phyloP scores from a whole-genome alignment of 2,888 invertebrate species.

The Julus scandinavius region DNA sequence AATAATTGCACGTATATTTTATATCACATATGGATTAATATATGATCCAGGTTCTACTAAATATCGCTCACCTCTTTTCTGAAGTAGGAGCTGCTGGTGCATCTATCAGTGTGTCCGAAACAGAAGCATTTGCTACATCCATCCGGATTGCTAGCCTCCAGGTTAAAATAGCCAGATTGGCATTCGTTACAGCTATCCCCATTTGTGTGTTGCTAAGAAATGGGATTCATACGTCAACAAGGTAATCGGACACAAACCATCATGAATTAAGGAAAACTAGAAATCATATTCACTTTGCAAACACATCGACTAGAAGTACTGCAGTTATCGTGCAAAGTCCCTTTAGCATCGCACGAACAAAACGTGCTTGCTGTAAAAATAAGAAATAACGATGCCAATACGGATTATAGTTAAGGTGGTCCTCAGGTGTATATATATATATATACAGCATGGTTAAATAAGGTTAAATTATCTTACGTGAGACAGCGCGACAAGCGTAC shows the following conservation, averaged over 20 bases:
- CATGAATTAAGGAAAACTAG: background rate
- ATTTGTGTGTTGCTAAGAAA: conserved; percentile 71
- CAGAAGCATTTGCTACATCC: conserved; percentile 92
- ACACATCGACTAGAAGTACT: background rate
- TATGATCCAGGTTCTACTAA: too few relatives aligned
- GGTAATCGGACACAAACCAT: background rate
- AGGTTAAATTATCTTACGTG: too few relatives aligned
- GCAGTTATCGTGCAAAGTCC: conserved; percentile 60
- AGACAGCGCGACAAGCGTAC: conserved; percentile 70
- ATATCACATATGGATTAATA: too few relatives aligned
- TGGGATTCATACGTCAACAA: background rate
- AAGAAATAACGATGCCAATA: too few relatives aligned
- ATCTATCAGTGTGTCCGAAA: conserved; percentile 80
- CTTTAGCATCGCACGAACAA: conserved; percentile 64
- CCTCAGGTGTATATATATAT: too few relatives aligned
- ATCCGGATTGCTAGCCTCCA: conserved; percentile 75
- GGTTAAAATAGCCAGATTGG: conserved; percentile 80
- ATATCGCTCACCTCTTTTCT: conserved; percentile 73
- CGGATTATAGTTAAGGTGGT: too few relatives aligned
- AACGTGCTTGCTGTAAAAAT: conserved; percentile 2
- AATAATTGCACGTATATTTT: too few relatives aligned
- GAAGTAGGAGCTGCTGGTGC: conserved; percentile 75
- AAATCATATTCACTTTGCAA: conserved; percentile 73
- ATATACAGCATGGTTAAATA: too few relatives aligned
- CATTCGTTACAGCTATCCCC: conserved; percentile 83